Percentiles rank a stretch among this genome's conserved stretches.
Conservation (phyloP, 2,113 vertebrate species). For the Tenebrosternarchus preto region DNA sequence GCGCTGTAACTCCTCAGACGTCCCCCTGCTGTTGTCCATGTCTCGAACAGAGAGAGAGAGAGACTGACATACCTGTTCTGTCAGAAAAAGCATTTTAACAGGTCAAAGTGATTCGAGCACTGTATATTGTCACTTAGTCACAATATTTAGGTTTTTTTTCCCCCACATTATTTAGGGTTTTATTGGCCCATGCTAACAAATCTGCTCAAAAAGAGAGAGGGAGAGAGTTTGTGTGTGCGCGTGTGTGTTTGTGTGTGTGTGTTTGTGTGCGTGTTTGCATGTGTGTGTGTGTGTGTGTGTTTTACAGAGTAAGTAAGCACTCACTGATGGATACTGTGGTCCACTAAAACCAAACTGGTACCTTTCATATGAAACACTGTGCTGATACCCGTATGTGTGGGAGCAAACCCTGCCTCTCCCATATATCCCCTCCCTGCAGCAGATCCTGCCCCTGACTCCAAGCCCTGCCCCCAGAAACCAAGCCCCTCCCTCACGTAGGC, state of each 20-base stretch:
- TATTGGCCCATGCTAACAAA: too few relatives aligned
- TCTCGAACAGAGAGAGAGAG: neutral
- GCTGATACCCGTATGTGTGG: constrained; percentile 23
- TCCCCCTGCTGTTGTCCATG: neutral
- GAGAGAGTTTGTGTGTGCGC: neutral
- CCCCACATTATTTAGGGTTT: too few relatives aligned
- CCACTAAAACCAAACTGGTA: neutral
- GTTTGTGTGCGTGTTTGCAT: neutral
- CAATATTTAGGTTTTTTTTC: too few relatives aligned
- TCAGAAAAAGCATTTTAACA: too few relatives aligned
- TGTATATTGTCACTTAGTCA: too few relatives aligned
- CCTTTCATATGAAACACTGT: constrained; percentile 38
- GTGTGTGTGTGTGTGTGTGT: neutral
- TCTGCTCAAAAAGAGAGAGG: too few relatives aligned
- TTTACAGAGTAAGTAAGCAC: neutral
- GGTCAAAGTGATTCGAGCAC: too few relatives aligned
- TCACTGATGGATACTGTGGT: too few relatives aligned
- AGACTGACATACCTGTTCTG: neutral
- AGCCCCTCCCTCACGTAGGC: neutral
- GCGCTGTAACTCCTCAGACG: neutral
- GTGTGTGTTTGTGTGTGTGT: too few relatives aligned
- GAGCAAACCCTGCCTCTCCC: neutral
- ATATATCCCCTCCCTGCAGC: neutral
- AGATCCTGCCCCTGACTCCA: neutral
- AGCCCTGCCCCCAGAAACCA: neutral